Percentiles rank a stretch among this genome's conserved stretches.
Conservation (phyloP, 35 echinoderm and acorn worm genomes). For the Stichopus chloronotus region DNA sequence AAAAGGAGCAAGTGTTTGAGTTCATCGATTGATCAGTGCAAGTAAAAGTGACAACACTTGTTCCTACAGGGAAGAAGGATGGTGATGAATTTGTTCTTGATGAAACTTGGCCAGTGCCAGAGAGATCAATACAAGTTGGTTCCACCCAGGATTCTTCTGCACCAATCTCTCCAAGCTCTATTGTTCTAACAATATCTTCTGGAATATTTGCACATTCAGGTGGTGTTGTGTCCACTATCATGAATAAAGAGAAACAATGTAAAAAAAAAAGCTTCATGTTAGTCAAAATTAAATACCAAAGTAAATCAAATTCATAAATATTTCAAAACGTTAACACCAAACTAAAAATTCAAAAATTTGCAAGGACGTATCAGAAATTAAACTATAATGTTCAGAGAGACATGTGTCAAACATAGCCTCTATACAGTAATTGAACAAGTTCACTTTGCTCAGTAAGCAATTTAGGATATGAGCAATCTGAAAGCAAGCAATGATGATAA, state of each 20-base stretch:
- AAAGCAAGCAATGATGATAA: too few relatives aligned
- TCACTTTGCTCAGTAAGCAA: too few relatives aligned
- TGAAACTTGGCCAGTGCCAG: neutral
- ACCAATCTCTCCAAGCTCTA: constrained; percentile 5
- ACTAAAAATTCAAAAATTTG: neutral
- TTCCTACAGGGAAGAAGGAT: neutral
- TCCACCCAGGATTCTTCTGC: constrained; percentile 7
- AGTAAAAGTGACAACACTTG: neutral
- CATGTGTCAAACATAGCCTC: neutral
- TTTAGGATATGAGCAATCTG: too few relatives aligned
- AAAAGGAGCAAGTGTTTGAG: neutral
- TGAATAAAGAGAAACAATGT: neutral
- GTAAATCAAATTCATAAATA: neutral
- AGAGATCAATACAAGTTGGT: constrained; percentile 1
- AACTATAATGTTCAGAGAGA: too few relatives aligned
- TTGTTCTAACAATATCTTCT: neutral
- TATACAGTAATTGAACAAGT: too few relatives aligned
- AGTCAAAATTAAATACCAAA: too few relatives aligned
- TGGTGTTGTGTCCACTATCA: constrained; percentile 53
- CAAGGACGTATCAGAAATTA: too few relatives aligned
- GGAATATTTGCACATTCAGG: constrained; percentile 65
- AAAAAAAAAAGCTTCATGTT: neutral
- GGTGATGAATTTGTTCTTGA: neutral
- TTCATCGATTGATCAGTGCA: neutral
- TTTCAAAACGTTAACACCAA: neutral